Percentiles rank a stretch among this genome's conserved stretches.
Conservation (phyloP, 2,113 vertebrate genomes). For the Melospiza georgiana region DNA sequence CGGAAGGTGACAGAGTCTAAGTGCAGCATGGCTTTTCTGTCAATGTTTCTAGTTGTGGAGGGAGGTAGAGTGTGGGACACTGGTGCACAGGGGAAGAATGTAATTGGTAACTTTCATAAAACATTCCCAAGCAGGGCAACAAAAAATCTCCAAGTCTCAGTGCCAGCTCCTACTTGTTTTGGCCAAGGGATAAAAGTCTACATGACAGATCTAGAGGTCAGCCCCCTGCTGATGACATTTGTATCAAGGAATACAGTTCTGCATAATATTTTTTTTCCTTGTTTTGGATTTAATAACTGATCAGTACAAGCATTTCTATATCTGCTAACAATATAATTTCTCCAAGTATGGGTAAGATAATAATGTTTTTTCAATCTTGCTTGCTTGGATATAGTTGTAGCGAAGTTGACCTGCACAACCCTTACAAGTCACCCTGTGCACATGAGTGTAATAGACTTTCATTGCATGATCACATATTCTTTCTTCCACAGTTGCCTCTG, state of each 20-base stretch:
- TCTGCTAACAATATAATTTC: neutral
- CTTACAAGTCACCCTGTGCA: neutral
- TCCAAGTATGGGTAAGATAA: neutral
- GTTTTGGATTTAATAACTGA: neutral
- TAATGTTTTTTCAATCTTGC: neutral
- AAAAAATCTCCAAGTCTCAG: neutral
- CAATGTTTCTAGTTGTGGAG: neutral
- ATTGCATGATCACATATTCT: neutral
- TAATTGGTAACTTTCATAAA: neutral
- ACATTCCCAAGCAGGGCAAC: neutral
- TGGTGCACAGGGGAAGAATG: neutral
- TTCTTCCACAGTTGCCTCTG: neutral
- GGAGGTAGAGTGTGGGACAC: neutral
- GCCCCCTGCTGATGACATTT: neutral
- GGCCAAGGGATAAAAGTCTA: neutral
- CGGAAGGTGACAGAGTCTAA: neutral
- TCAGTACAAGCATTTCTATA: neutral
- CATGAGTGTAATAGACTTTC: neutral
- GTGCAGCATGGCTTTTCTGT: neutral
- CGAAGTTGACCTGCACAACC: neutral
- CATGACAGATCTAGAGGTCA: neutral
- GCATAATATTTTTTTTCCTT: neutral
- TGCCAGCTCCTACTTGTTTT: neutral
- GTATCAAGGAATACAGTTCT: neutral
- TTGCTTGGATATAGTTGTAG: neutral